A percentile compares a stretch with the other conserved stretches of the same genome.
Conservation (phyloP, 92 coral and sea anemone species). For the Ricordea florida region DNA sequence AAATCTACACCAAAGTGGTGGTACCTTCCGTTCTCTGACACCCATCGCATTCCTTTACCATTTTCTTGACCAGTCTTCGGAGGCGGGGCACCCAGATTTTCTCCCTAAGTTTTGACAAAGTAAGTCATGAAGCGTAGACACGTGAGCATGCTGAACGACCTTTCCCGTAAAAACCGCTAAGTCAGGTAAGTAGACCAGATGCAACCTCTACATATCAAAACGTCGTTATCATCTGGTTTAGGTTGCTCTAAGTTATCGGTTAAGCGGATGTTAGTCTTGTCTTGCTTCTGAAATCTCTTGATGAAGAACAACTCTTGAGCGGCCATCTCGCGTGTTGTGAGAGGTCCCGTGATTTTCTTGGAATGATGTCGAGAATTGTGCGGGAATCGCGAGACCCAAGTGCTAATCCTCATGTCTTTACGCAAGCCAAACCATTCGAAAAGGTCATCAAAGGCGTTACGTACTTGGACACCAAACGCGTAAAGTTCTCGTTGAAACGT, state of each 20-base stretch:
- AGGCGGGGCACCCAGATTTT: constrained; percentile 67
- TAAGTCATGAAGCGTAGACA: constrained; percentile 55
- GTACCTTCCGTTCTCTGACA: constrained; percentile 55
- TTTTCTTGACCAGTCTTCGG: constrained; percentile 45
- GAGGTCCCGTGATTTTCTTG: constrained; percentile 26
- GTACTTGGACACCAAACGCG: constrained; percentile 31
- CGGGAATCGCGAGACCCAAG: constrained; percentile 71
- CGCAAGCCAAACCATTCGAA: constrained; percentile 70
- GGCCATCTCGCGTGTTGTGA: constrained; percentile 36
- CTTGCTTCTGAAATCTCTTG: constrained; percentile 44
- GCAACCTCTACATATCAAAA: constrained; percentile 57
- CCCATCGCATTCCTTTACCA: constrained; percentile 47
- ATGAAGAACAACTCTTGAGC: constrained; percentile 21
- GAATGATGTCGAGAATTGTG: constrained; percentile 65
- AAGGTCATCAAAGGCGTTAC: constrained; percentile 9
- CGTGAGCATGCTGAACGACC: constrained; percentile 53
- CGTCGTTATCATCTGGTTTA: constrained; percentile 45
- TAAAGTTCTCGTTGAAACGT: constrained; percentile 61
- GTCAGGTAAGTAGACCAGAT: constrained; percentile 63
- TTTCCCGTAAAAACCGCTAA: constrained; percentile 22
- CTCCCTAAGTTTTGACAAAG: constrained; percentile 61
- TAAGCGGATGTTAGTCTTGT: background rate
- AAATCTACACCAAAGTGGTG: constrained; percentile 57
- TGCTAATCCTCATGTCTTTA: constrained; percentile 71
- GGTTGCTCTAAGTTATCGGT: constrained; percentile 45